phyloP scores from a whole-genome alignment of 2,113 vertebrate genomes.

The Regulus satrapa region DNA sequence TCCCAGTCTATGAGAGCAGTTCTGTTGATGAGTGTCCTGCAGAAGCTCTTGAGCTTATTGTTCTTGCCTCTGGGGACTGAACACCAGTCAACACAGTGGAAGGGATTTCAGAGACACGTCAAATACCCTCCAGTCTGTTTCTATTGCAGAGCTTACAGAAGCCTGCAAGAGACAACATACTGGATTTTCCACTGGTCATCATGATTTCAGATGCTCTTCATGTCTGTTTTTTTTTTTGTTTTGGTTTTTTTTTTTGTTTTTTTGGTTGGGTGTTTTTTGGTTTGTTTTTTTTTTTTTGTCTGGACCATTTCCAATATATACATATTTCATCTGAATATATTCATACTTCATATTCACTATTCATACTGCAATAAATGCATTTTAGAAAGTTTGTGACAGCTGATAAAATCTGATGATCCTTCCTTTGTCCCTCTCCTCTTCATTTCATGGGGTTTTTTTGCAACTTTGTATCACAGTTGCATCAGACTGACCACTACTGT shows the following conservation, averaged over 20 bases:
- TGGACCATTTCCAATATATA: neutral
- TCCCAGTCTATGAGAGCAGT: neutral
- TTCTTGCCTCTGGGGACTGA: neutral
- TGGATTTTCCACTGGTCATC: neutral
- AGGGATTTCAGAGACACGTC: neutral
- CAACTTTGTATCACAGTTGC: neutral
- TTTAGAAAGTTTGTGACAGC: neutral
- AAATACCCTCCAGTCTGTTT: neutral
- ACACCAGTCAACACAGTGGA: neutral
- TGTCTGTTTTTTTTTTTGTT: neutral
- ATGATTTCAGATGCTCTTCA: neutral
- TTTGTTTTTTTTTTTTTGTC: too few relatives aligned
- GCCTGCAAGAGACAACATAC: neutral
- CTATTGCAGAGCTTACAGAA: neutral
- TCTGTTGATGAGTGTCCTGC: neutral
- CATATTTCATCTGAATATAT: neutral
- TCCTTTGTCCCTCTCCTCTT: neutral
- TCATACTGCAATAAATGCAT: neutral
- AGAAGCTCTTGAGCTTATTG: neutral
- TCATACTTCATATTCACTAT: neutral
- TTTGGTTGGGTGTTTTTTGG: too few relatives aligned
- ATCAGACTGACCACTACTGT: neutral
- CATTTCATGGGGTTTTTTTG: neutral
- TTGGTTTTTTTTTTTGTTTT: too few relatives aligned
- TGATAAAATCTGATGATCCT: neutral